Percentiles rank a stretch among this genome's conserved stretches.
phyloP scores from a whole-genome alignment of 2,888 invertebrate species.

The Rhaphigaster nebulosa region DNA sequence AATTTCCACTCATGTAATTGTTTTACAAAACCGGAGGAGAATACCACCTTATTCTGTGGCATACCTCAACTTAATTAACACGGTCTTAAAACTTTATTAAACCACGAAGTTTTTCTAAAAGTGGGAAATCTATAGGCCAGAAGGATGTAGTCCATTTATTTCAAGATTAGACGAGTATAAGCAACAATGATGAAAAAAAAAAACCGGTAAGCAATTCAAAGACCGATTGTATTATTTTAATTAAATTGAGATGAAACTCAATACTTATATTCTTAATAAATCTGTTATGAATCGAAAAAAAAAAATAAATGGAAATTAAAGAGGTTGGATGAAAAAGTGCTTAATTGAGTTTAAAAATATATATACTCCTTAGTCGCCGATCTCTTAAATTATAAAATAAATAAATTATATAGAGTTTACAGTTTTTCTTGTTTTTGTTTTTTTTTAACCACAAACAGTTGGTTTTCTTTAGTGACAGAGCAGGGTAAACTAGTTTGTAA shows the following conservation, averaged over 20 bases:
- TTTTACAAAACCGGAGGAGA: too few species aligned
- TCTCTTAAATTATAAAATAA: background rate
- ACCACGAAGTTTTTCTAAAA: too few species aligned
- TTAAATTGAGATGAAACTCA: background rate
- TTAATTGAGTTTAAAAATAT: background rate
- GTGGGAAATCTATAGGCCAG: too few species aligned
- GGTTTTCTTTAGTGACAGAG: background rate
- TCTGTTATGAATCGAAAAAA: background rate
- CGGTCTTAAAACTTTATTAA: too few species aligned
- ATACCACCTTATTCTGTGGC: too few species aligned
- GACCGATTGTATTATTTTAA: background rate
- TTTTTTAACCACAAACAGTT: background rate
- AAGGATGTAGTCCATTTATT: too few species aligned
- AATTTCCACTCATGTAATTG: too few species aligned
- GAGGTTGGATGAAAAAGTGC: background rate
- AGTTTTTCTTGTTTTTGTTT: background rate
- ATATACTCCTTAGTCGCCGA: background rate
- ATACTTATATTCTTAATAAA: background rate
- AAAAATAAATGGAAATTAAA: background rate
- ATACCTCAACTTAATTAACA: too few species aligned
- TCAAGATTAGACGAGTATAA: too few species aligned
- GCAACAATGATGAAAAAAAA: too few species aligned
- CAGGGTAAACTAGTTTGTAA: background rate
- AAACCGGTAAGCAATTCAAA: background rate
- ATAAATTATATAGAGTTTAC: background rate